phyloP scores from a whole-genome alignment of 2,888 invertebrate genomes.

The Ernsta delagoae region DNA sequence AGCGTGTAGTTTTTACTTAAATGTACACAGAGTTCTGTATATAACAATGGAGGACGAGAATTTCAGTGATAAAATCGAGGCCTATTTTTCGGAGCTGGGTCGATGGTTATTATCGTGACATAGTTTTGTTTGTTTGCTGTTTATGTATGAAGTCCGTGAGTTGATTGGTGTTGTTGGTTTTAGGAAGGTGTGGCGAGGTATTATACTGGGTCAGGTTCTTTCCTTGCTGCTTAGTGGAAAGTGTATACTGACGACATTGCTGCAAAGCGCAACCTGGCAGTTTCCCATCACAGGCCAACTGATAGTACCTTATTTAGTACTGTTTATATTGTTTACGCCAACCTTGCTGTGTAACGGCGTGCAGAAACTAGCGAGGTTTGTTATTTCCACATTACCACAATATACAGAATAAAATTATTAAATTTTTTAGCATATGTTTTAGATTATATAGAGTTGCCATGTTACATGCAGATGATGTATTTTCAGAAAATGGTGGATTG shows the following conservation, averaged over 20 bases:
- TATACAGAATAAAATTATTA: too few species aligned
- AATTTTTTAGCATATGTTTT: too few species aligned
- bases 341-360: slow-evolving; percentile 90
- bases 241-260: slow-evolving; percentile 89
- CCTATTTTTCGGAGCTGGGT: slow-evolving; percentile 88
- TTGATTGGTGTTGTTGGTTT: slow-evolving; percentile 42
- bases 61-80: slow-evolving; percentile 88
- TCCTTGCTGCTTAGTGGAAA: slow-evolving; percentile 91
- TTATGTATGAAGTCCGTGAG: slow-evolving; percentile 7
- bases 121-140: slow-evolving; percentile 33
- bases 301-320: slow-evolving; percentile 90
- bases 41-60: slow-evolving; percentile 72
- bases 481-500: slow-evolving; percentile 87
- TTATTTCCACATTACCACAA: slow-evolving; percentile 35
- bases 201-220: slow-evolving; percentile 90
- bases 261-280: slow-evolving; percentile 88
- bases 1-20: slow-evolving; percentile 43
- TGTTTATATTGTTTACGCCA: slow-evolving; percentile 91
- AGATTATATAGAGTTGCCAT: not conserved
- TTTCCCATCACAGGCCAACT: slow-evolving; percentile 92
- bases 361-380: slow-evolving; percentile 87
- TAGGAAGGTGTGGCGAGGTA: slow-evolving; percentile 90
- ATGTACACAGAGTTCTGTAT: slow-evolving; percentile 26
- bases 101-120: slow-evolving; percentile 82
- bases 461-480: not conserved